Evolutionary conservation across 2,888 invertebrate species (phyloP).

Genomic region (Xiphydria camelus): DNA sequence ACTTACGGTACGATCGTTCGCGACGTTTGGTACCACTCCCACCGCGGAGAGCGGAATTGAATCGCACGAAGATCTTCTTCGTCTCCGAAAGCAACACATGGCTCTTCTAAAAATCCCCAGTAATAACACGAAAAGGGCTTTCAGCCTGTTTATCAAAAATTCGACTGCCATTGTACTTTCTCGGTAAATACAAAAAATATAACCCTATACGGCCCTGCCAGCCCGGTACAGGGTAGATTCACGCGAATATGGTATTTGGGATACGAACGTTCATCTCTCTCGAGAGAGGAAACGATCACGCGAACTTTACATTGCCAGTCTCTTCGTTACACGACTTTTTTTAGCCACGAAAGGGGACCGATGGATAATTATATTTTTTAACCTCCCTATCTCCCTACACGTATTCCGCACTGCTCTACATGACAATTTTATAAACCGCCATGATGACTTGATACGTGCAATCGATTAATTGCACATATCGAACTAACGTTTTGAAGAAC

Average conservation of each 20-base stretch:
- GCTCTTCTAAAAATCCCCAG: slow-evolving; percentile 63
- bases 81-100: slow-evolving; percentile 65
- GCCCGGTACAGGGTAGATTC: neutral
- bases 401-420: no score
- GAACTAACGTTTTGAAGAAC: no score
- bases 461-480: no score
- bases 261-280: neutral
- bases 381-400: no score
- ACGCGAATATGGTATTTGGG: slow-evolving; percentile 1
- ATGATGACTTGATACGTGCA: no score
- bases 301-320: neutral
- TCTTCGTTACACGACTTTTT: no score
- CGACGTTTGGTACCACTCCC: slow-evolving; percentile 59
- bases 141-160: slow-evolving; percentile 60
- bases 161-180: slow-evolving; percentile 54
- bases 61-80: slow-evolving; percentile 61
- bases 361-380: no score
- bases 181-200: neutral
- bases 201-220: neutral
- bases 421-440: no score
- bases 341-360: no score
- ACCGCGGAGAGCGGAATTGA: slow-evolving; percentile 63
- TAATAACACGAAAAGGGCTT: slow-evolving; percentile 62
- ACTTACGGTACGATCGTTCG: slow-evolving; percentile 25
- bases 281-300: neutral